phyloP scores from a whole-genome alignment of 2,797 vertebrate species.

The Pangasius macronema region DNA sequence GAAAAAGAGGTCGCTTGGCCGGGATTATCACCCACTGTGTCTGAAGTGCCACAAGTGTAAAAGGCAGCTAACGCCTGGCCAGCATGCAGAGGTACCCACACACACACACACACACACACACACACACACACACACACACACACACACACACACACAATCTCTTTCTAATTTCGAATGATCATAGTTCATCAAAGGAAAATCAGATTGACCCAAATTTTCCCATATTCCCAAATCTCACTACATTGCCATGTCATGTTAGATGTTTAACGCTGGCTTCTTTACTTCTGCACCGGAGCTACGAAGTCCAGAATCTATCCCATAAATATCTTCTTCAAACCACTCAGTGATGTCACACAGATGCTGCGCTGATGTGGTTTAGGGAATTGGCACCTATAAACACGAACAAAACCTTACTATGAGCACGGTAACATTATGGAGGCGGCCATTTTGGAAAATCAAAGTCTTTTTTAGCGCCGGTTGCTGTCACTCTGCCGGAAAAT shows the following conservation, averaged over 20 bases:
- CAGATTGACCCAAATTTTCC: not conserved
- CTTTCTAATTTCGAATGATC: not conserved
- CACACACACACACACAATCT: not conserved
- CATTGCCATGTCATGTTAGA: not conserved
- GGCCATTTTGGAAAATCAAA: not conserved
- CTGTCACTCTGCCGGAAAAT: not conserved
- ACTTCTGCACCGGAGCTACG: not conserved
- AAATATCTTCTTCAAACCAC: not conserved
- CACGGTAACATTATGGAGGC: not conserved
- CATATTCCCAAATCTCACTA: not conserved
- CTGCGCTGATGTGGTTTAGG: not conserved
- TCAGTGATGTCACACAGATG: not conserved
- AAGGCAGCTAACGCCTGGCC: slow-evolving; percentile 78
- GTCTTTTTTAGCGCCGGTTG: not conserved
- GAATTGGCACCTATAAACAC: not conserved
- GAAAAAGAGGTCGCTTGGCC: slow-evolving; percentile 79
- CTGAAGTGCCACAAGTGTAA: slow-evolving; percentile 82
- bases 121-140: slow-evolving; percentile 25
- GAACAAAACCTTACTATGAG: not conserved
- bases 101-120: slow-evolving; percentile 17
- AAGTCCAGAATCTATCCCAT: not conserved
- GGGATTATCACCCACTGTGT: slow-evolving; percentile 83
- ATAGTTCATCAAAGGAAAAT: not conserved
- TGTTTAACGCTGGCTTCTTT: not conserved
- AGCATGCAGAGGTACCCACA: slow-evolving; percentile 76